Evolutionary conservation across 2,797 vertebrate species (phyloP).

Genomic region (Petrocephalus sullivani): DNA sequence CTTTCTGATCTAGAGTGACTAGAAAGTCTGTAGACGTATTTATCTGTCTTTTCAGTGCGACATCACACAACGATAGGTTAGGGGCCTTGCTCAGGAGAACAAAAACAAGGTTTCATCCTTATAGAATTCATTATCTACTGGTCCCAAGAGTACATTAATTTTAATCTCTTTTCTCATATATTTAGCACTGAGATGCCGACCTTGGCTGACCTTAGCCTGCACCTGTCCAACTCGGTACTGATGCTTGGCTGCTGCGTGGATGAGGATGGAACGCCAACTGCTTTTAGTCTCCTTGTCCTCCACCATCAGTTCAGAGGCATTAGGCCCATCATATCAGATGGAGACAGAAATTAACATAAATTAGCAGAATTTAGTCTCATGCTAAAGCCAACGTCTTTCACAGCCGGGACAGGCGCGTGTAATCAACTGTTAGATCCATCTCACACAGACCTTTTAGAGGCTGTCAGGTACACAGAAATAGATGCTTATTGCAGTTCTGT

Average conservation of each 20-base stretch:
- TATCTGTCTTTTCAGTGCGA: background rate
- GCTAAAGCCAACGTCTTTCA: slow-evolving; percentile 6
- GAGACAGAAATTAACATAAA: background rate
- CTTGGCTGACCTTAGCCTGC: background rate
- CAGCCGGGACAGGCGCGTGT: slow-evolving; percentile 44
- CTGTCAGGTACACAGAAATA: slow-evolving; percentile 40
- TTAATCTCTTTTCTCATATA: background rate
- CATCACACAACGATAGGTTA: background rate
- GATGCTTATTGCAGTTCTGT: slow-evolving; percentile 51
- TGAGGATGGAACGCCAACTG: background rate
- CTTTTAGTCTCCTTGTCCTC: background rate
- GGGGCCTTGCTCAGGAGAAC: background rate
- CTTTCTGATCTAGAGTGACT: background rate
- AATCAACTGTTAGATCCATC: slow-evolving; percentile 50
- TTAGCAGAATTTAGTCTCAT: background rate
- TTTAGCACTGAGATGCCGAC: background rate
- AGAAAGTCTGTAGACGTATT: background rate
- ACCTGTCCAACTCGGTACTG: background rate
- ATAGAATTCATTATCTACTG: background rate
- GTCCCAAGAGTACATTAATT: background rate
- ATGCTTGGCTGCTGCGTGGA: background rate
- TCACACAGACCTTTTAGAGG: slow-evolving; percentile 52
- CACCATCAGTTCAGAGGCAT: background rate
- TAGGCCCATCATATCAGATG: background rate
- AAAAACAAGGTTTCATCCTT: background rate